Evolutionary conservation across 2,113 vertebrate genomes (phyloP).

Genomic region (Ptyas mucosa): DNA sequence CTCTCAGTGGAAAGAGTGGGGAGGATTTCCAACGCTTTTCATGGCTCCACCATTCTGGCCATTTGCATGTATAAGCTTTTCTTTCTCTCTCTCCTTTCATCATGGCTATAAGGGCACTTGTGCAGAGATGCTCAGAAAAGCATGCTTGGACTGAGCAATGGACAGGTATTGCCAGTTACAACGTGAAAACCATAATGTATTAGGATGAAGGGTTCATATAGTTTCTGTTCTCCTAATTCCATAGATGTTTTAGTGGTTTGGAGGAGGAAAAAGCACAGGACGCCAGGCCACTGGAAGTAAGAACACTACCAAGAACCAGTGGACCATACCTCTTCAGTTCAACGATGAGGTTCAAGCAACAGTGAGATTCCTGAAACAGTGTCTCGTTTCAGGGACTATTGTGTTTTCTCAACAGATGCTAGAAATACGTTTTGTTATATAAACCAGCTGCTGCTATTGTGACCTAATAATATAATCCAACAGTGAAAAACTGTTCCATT

Average conservation of each 20-base stretch:
- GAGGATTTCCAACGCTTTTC: conserved; percentile 52
- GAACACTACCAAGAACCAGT: neutral
- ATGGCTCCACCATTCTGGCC: conserved; percentile 56
- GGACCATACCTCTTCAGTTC: neutral
- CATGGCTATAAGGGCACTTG: conserved; percentile 63
- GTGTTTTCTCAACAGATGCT: neutral
- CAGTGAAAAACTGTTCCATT: neutral
- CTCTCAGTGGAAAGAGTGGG: conserved; percentile 57
- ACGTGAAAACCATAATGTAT: conserved; percentile 22
- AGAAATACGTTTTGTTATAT: neutral
- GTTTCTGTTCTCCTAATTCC: neutral
- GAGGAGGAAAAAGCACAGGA: neutral
- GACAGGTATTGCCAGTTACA: conserved; percentile 28
- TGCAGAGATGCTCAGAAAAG: conserved; percentile 75
- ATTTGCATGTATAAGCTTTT: conserved; percentile 70
- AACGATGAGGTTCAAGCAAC: neutral
- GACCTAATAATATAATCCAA: neutral
- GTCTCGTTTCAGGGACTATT: too few relatives aligned
- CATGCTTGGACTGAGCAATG: conserved; percentile 62
- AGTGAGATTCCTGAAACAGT: neutral
- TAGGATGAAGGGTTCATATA: rapidly evolving
- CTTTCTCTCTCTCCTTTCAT: conserved; percentile 33
- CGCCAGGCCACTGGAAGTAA: rapidly evolving
- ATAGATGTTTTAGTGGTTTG: neutral
- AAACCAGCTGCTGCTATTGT: neutral